Conservation (phyloP, 2,797 vertebrate genomes). For the Eidolon dupreanum region DNA sequence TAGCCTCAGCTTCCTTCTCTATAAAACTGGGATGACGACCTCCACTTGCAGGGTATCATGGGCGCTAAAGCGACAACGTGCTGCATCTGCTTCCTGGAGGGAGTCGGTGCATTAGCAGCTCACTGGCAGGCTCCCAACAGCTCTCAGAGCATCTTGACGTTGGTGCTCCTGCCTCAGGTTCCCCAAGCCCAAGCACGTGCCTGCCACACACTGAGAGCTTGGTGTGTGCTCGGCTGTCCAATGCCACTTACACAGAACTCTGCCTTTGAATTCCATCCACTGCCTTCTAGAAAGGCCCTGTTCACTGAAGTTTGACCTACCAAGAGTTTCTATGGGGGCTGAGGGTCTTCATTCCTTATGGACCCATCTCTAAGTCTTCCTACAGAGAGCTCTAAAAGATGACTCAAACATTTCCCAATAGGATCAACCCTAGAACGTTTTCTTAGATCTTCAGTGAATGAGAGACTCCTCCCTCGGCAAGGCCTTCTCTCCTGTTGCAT, state of each 20-base stretch:
- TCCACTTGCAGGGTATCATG: neutral
- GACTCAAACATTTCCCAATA: neutral
- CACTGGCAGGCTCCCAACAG: neutral
- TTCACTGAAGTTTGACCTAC: neutral
- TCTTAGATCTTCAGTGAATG: too few species aligned
- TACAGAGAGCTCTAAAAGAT: neutral
- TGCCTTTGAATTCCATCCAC: neutral
- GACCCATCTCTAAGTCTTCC: neutral
- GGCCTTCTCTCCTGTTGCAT: neutral
- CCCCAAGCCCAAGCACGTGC: fast-evolving
- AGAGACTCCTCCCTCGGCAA: neutral
- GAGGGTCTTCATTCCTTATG: neutral
- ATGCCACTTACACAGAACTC: neutral
- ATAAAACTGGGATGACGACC: fast-evolving
- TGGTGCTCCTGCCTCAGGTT: neutral
- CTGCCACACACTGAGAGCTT: too few species aligned
- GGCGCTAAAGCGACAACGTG: neutral
- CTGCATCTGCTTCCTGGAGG: fast-evolving
- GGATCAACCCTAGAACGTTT: neutral
- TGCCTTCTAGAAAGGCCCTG: neutral
- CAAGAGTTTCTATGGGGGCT: neutral
- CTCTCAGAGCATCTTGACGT: neutral
- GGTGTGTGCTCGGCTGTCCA: neutral
- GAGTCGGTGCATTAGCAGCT: fast-evolving
- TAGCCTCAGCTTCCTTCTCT: neutral